These are phyloP conservation scores for Nasonovia ribisnigri DNA, from an alignment of 2,888 invertebrate species.

Conservation along the genomic window DNA sequence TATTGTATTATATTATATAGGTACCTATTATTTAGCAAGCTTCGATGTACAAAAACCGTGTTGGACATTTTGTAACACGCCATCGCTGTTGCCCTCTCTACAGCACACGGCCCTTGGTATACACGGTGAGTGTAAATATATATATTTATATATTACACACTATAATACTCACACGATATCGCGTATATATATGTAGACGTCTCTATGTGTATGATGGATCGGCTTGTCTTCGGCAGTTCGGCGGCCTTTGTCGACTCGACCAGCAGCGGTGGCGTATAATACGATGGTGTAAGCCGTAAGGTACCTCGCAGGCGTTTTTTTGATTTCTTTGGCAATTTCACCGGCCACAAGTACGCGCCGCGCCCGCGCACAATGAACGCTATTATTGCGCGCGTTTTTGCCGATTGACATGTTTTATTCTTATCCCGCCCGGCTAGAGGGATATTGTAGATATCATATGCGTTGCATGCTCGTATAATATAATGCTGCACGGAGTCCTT, in stretches of 20 bases:
- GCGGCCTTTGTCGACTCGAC: constrained; percentile 58
- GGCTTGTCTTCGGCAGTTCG: constrained; percentile 57
- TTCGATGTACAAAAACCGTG: not conserved
- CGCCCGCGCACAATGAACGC: constrained; percentile 37
- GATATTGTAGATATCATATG: not conserved
- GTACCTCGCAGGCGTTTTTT: constrained; percentile 35
- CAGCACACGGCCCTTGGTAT: not conserved
- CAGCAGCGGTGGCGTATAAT: not conserved
- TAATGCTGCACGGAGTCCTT: constrained; percentile 12
- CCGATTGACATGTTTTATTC: constrained; percentile 47
- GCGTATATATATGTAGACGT: constrained; percentile 25
- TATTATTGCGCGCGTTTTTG: constrained; percentile 40
- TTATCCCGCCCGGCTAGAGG: constrained; percentile 6
- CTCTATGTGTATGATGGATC: constrained; percentile 60
- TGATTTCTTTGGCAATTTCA: constrained; percentile 54
- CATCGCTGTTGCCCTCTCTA: not conserved
- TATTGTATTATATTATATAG: not conserved
- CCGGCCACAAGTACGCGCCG: not conserved
- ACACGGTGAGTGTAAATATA: not conserved
- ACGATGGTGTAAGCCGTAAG: too few species aligned
- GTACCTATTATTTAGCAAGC: not conserved
- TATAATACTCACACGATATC: too few species aligned
- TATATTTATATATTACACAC: not conserved
- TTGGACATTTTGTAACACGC: constrained; percentile 5
- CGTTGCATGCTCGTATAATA: not conserved